Conservation (phyloP, 2,888 invertebrate genomes). For the Tribolium freemani region DNA sequence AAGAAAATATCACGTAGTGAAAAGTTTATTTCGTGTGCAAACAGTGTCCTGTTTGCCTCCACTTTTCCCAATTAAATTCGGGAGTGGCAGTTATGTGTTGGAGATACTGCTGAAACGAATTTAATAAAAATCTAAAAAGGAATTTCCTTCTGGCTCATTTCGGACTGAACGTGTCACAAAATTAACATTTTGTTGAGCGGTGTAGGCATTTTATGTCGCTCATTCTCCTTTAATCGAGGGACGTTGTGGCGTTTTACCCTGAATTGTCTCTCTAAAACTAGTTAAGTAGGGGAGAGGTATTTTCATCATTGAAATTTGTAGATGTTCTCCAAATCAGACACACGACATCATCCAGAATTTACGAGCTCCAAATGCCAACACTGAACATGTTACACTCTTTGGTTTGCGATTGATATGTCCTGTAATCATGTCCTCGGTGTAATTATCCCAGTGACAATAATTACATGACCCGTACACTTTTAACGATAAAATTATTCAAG, state of each 20-base stretch:
- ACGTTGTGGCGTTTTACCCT: slow-evolving; percentile 11
- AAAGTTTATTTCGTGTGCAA: slow-evolving; percentile 7
- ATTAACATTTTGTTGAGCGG: slow-evolving; percentile 8
- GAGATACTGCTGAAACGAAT: background rate
- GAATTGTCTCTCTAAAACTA: slow-evolving; percentile 5
- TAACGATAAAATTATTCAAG: background rate
- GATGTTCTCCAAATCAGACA: background rate
- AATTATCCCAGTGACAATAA: background rate
- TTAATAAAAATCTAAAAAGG: slow-evolving; percentile 1
- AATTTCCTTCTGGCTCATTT: slow-evolving; percentile 1
- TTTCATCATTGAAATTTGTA: slow-evolving; percentile 13
- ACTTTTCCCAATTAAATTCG: slow-evolving; percentile 3
- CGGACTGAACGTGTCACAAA: slow-evolving; percentile 7
- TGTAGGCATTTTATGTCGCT: background rate
- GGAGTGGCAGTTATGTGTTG: background rate
- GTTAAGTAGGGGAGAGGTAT: background rate
- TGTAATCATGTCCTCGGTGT: background rate
- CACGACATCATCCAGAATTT: background rate
- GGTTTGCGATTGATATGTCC: background rate
- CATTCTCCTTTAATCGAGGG: slow-evolving; percentile 11
- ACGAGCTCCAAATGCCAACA: background rate
- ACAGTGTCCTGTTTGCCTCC: background rate
- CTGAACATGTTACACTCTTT: background rate
- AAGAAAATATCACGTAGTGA: slow-evolving; percentile 3
- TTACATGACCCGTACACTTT: background rate